phyloP scores from a whole-genome alignment of 2,888 invertebrate genomes.

The Brachylomia viminalis region DNA sequence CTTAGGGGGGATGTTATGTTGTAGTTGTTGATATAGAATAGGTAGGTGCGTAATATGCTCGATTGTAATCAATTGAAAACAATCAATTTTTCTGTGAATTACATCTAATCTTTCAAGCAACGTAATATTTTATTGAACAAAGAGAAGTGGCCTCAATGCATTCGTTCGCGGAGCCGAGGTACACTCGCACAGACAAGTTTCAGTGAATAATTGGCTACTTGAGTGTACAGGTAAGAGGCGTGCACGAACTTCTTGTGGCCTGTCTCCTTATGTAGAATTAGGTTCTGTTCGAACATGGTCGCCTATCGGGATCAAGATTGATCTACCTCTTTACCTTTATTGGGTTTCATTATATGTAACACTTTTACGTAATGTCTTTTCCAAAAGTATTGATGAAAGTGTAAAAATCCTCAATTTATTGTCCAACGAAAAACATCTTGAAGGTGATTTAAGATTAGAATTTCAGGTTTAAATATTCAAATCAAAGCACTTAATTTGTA shows the following conservation, averaged over 20 bases:
- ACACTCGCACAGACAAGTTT: constrained; percentile 40
- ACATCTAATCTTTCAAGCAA: constrained; percentile 44
- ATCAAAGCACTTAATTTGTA: neutral
- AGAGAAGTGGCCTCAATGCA: constrained; percentile 40
- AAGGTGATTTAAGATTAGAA: neutral
- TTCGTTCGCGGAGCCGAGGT: constrained; percentile 26
- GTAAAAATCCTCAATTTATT: neutral
- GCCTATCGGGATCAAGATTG: neutral
- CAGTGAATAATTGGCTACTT: constrained; percentile 63
- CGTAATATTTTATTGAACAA: constrained; percentile 37
- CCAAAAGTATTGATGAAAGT: neutral
- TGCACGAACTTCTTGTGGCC: constrained; percentile 10
- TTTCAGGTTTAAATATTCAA: no score
- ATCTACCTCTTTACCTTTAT: neutral
- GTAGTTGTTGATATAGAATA: no score
- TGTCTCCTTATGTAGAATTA: constrained; percentile 12
- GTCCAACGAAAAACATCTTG: neutral
- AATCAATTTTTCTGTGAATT: neutral
- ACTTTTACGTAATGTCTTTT: neutral
- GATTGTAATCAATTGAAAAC: no score
- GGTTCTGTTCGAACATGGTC: constrained; percentile 4
- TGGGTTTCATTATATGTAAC: neutral
- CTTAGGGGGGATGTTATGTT: no score
- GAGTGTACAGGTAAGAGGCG: constrained; percentile 51
- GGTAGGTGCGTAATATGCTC: no score